Conservation (phyloP, 2,888 invertebrate species). For the Plemyria rubiginata region DNA sequence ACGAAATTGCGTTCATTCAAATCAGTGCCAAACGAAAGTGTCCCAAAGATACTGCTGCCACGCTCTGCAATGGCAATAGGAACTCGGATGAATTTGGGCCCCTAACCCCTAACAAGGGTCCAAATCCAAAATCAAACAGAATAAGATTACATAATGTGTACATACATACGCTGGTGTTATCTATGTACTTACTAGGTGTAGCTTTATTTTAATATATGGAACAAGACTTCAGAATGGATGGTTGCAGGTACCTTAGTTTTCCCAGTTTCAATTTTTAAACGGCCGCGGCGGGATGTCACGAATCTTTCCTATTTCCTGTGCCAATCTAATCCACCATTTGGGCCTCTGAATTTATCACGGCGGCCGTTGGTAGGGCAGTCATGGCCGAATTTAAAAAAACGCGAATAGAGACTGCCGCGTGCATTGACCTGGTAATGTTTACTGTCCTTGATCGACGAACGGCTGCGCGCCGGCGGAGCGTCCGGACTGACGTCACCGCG, state of each 20-base stretch:
- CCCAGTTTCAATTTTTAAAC: background rate
- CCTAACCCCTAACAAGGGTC: too few relatives aligned
- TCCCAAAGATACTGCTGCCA: too few relatives aligned
- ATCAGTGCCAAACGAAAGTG: too few relatives aligned
- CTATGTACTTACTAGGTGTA: too few relatives aligned
- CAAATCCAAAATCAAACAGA: too few relatives aligned
- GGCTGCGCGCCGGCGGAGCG: conserved; percentile 49
- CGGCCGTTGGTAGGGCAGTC: conserved; percentile 65
- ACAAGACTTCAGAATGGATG: background rate
- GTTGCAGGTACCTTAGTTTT: background rate
- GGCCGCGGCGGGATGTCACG: conserved; percentile 34
- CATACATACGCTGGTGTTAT: too few relatives aligned
- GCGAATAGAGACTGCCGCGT: conserved; percentile 73
- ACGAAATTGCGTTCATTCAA: too few relatives aligned
- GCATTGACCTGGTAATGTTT: conserved; percentile 83
- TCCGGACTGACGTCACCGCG: conserved; percentile 74
- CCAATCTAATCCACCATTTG: conserved; percentile 46
- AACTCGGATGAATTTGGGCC: too few relatives aligned
- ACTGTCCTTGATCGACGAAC: conserved; percentile 75
- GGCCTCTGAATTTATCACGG: conserved; percentile 58
- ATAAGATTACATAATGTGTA: too few relatives aligned
- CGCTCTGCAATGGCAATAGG: too few relatives aligned
- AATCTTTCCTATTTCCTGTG: conserved; percentile 35
- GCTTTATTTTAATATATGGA: too few relatives aligned
- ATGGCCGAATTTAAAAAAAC: conserved; percentile 66